Evolutionary conservation across 1,140 invertebrate genomes (phyloP), one percentile per base, ranked within the genome.

Genomic region (Drosophila novamexicana): DNA sequence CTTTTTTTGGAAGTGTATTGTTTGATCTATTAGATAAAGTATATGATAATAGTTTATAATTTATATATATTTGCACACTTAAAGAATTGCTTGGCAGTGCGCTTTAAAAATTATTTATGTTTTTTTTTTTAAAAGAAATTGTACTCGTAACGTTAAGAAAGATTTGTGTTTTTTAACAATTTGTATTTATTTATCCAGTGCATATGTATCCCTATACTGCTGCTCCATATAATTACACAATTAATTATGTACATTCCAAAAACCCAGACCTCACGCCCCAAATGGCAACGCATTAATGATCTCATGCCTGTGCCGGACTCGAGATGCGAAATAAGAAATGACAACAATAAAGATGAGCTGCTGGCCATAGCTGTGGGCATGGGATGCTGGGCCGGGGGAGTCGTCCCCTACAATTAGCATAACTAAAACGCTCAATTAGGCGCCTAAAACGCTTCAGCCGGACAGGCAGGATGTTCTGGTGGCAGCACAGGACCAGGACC

Each of bases 361-460:
- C 49, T 49, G 29, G 50, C 39, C 42, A 42, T 57, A 12, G 22
- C 8, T 32, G 56, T 14, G 32, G 29, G 34, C 3, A 5, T 8
- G 22, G 16, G 3, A 10, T 14, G 53, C 2, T 5, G 9, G 14
- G 14, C 22, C 59, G 36, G 32, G 4, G 32, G 6, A 22, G 40
- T 40, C 12, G 47, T 16, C 37, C 18, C 72, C 68, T 75, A 89
- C 79, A 88, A 88, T 88, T 88, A 88, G 83, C 83, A 88, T 88
- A 88, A 89, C 84, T 88, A 86, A 88, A 88, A 88, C 80, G 83
- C 84, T 89, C 83, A 89, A 88, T 88, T 88, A 89, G 73, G 73
- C 77, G 84, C 84, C 79, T 59, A 80, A 83, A 77, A 80, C 76
- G 81, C 69, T 63, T 54, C 74, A 65, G 77, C n/a, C 40, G 10